A percentile compares a stretch with the other conserved stretches of the same genome.
These are phyloP conservation scores for Chaetodon trifascialis DNA, from an alignment of 2,113 vertebrate species.

Conservation along the genomic window DNA sequence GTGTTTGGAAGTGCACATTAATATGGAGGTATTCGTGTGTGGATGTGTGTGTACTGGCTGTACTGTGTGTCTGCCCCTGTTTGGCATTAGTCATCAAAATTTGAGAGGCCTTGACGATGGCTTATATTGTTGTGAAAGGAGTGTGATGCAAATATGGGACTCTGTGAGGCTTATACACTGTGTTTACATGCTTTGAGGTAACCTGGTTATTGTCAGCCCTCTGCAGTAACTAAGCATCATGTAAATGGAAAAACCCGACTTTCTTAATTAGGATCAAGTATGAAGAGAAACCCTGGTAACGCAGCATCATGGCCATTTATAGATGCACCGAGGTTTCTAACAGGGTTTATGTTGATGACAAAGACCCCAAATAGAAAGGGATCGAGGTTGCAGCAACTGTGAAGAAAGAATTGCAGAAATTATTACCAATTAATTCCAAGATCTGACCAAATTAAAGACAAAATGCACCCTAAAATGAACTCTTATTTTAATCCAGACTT, in stretches of 20 bases:
- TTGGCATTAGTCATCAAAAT: not conserved
- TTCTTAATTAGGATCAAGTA: not conserved
- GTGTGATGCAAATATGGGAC: constrained; percentile 1
- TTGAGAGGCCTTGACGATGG: constrained; percentile 13
- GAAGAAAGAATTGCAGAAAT: not conserved
- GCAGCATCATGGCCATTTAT: not conserved
- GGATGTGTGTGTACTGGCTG: not conserved
- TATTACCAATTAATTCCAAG: not conserved
- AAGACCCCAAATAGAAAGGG: not conserved
- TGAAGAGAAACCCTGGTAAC: not conserved
- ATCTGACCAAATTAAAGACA: not conserved
- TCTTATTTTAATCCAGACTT: not conserved
- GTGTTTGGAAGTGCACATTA: not conserved
- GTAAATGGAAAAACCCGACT: not conserved
- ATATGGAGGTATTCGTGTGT: not conserved
- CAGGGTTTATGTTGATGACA: not conserved
- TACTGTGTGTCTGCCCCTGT: not conserved
- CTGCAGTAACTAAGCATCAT: not conserved
- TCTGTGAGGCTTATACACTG: not conserved
- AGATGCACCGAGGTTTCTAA: no score
- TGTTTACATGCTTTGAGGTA: not conserved
- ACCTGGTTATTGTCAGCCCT: constrained; percentile 5
- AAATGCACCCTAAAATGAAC: not conserved
- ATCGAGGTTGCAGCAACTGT: not conserved
- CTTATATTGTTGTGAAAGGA: not conserved